These are phyloP conservation scores for Drosophila lacertosa DNA, from an alignment of 1,140 invertebrate genomes.

Conservation along the genomic window DNA sequence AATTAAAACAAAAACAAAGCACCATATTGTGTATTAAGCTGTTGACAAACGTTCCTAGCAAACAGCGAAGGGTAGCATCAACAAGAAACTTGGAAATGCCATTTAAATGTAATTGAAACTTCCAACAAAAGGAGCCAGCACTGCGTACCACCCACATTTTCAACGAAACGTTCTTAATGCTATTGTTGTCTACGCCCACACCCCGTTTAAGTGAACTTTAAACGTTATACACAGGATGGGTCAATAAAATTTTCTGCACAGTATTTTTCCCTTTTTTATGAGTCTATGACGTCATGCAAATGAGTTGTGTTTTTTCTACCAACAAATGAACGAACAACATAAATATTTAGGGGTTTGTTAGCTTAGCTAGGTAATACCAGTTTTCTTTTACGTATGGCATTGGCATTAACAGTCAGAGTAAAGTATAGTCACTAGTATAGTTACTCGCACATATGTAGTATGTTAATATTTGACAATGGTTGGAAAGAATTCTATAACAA, in stretches of 20 bases:
- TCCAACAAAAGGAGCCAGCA: conserved; percentile 56
- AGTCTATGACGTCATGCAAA: conserved; percentile 43
- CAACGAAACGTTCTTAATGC: not conserved
- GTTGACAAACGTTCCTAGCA: conserved; percentile 50
- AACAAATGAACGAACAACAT: conserved; percentile 11
- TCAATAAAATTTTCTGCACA: conserved; percentile 71
- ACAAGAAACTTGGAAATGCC: conserved; percentile 76
- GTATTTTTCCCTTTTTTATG: conserved; percentile 71
- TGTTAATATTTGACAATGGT: too few relatives aligned
- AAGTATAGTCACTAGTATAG: not conserved
- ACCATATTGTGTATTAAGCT: conserved; percentile 76
- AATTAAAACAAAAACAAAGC: conserved; percentile 73
- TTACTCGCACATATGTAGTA: not conserved
- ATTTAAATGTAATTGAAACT: conserved; percentile 84
- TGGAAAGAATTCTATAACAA: too few relatives aligned
- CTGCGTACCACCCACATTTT: conserved; percentile 28
- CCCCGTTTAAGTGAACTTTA: conserved; percentile 38
- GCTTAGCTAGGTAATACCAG: not conserved
- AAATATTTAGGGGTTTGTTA: conserved; percentile 22
- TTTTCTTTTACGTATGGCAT: not conserved
- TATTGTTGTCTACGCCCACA: conserved; percentile 11
- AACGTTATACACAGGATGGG: conserved; percentile 47
- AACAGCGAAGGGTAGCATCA: conserved; percentile 56
- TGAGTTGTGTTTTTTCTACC: conserved; percentile 33
- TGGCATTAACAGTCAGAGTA: not conserved